Evolutionary conservation across 2,888 invertebrate genomes (phyloP).

Genomic region (Folsomia manolachei): DNA sequence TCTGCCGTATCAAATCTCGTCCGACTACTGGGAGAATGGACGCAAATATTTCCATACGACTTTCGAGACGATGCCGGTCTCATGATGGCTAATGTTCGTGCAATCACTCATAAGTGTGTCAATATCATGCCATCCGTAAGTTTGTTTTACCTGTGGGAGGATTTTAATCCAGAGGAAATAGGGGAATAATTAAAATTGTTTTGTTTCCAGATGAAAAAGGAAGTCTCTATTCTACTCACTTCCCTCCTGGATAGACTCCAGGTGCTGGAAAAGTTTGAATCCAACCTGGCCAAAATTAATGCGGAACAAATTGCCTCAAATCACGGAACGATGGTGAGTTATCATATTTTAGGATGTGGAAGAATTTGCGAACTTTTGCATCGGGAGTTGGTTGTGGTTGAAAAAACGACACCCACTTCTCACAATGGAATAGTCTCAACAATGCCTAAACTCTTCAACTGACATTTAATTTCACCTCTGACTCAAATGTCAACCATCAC

Average conservation of each 20-base stretch:
- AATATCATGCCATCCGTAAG: constrained; percentile 57
- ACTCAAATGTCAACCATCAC: neutral
- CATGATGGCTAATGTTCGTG: constrained; percentile 85
- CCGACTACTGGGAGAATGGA: constrained; percentile 84
- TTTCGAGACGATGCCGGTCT: constrained; percentile 86
- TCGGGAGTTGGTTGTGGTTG: too few species aligned
- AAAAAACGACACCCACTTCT: too few species aligned
- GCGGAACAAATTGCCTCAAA: constrained; percentile 25
- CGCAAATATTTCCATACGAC: constrained; percentile 93
- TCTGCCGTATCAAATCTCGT: constrained; percentile 59
- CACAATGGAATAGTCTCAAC: too few species aligned
- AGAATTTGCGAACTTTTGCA: too few species aligned
- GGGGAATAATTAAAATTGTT: too few species aligned
- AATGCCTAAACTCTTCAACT: too few species aligned
- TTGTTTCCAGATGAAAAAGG: constrained; percentile 63
- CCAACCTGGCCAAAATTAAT: constrained; percentile 64
- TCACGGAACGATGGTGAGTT: neutral
- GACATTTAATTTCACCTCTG: neutral
- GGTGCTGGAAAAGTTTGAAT: constrained; percentile 86
- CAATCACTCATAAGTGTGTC: constrained; percentile 79
- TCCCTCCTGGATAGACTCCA: constrained; percentile 81
- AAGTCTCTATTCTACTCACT: constrained; percentile 79
- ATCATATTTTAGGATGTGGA: too few species aligned
- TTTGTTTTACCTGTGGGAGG: neutral
- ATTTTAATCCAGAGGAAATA: too few species aligned